These are phyloP conservation scores for Lasioglossum villosulum DNA, from an alignment of 2,888 invertebrate species.

Conservation along the genomic window DNA sequence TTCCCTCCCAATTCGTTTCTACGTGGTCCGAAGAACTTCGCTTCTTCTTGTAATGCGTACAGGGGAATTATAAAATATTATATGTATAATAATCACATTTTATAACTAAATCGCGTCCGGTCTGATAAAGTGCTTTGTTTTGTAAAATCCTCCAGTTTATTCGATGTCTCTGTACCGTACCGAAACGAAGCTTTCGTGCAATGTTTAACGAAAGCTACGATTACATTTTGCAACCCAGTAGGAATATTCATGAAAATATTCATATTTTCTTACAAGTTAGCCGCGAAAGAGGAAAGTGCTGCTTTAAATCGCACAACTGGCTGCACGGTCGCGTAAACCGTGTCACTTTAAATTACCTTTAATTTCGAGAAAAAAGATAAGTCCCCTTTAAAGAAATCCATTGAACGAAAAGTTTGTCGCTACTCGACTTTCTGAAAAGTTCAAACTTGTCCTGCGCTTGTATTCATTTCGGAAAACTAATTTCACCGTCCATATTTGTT, in stretches of 20 bases:
- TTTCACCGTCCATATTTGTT: background rate
- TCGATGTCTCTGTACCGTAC: background rate
- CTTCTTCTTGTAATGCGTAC: too few species aligned
- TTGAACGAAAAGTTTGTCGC: background rate
- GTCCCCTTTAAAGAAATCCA: slow-evolving; percentile 5
- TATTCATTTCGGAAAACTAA: background rate
- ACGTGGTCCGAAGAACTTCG: background rate
- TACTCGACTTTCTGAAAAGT: background rate
- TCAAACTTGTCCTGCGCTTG: background rate
- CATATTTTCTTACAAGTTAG: background rate
- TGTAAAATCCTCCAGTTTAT: background rate
- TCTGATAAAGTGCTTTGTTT: background rate
- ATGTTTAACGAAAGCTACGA: background rate
- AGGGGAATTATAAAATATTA: background rate
- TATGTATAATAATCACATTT: background rate
- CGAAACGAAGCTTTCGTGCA: background rate
- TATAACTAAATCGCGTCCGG: background rate
- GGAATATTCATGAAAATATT: background rate
- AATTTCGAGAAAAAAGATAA: slow-evolving; percentile 6
- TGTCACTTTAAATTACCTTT: slow-evolving; percentile 21
- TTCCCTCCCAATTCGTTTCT: background rate
- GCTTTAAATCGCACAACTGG: slow-evolving; percentile 12
- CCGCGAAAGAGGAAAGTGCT: background rate
- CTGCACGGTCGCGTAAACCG: slow-evolving; percentile 9
- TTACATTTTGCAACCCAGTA: background rate